Evolutionary conservation across 2,888 invertebrate species (phyloP), one percentile per base, ranked within the genome.

Genomic region (Philopedon plagiatum): DNA sequence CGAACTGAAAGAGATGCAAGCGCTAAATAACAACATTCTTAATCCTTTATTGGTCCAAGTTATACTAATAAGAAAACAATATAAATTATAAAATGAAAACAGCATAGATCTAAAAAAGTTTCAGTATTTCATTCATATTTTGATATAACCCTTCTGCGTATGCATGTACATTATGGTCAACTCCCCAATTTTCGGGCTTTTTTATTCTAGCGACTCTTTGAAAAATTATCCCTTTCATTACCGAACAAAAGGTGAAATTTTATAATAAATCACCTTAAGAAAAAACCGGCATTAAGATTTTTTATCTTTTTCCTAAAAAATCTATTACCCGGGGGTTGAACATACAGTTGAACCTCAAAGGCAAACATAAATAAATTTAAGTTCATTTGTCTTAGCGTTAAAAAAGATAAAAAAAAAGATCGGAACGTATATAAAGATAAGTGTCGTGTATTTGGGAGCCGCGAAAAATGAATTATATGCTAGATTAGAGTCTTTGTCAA

Each of bases 341-440:
- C 23, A 49, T 26, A 26, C 23, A 26, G 13, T 26, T 49, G 49
- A 26, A 32, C 32, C 11, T 41, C 32, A 56, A 56, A 56, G 29
- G 41, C 29, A 56, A 65, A 56, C 56, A 44, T 41, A 51, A 54
- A 56, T 65, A 65, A 66, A 66, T 57, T 56, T 32, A 13, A 41
- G 26, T 66, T 66, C 65, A 66, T 66, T 66, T 66, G 57, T 66
- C 65, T 66, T 66, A 41, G 21, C 39, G 23, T 34, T 41, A 29
- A 51, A 39, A 56, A 63, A 51, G 54, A 54, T 51, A n/a, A 15
- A 15, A 21, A 64, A 64, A 65, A 57, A 66, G 65, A 66, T 66
- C 44, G 65, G 65, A 66, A 66, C 65, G 65, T 66, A 66, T 66
- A 66, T 66, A 66, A 66, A 66, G 65, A 66, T 66, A 57, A 66